Percentiles rank a stretch among this genome's conserved stretches.
These are phyloP conservation scores for Popillia japonica DNA, from an alignment of 1,140 invertebrate species.

Conservation along the genomic window DNA sequence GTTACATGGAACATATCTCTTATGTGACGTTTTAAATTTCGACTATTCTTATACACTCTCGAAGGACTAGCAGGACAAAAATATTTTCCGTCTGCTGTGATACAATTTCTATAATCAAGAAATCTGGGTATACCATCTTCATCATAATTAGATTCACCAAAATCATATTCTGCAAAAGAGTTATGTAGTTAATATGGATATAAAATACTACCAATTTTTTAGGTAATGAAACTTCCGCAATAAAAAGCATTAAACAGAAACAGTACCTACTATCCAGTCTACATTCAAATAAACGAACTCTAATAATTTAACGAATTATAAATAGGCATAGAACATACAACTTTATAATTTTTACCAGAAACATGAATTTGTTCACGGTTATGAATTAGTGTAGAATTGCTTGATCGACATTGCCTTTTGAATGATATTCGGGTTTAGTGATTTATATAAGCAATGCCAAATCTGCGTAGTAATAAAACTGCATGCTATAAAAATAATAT, in stretches of 20 bases:
- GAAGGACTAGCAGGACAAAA: conserved; percentile 18
- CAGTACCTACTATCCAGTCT: too few species aligned
- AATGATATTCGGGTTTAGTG: too few species aligned
- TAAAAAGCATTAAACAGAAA: neutral
- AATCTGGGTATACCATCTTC: conserved; percentile 19
- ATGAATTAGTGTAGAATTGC: too few species aligned
- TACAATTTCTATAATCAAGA: conserved; percentile 13
- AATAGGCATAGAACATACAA: too few species aligned
- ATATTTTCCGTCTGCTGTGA: neutral
- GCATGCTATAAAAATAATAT: too few species aligned
- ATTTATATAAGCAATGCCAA: too few species aligned
- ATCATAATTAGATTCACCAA: neutral
- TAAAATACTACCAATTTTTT: neutral
- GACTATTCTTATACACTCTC: conserved; percentile 13
- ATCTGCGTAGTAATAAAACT: too few species aligned
- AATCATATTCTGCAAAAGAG: conserved; percentile 9
- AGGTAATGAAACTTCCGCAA: neutral
- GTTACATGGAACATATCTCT: conserved; percentile 10
- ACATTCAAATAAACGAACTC: too few species aligned
- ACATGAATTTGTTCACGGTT: too few species aligned
- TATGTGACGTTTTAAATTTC: conserved; percentile 6
- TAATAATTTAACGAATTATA: too few species aligned
- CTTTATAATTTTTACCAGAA: too few species aligned
- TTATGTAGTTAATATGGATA: neutral
- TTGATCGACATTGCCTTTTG: too few species aligned